Evolutionary conservation across 1,140 invertebrate genomes (phyloP).

Genomic region (Drosophila kepulauana): DNA sequence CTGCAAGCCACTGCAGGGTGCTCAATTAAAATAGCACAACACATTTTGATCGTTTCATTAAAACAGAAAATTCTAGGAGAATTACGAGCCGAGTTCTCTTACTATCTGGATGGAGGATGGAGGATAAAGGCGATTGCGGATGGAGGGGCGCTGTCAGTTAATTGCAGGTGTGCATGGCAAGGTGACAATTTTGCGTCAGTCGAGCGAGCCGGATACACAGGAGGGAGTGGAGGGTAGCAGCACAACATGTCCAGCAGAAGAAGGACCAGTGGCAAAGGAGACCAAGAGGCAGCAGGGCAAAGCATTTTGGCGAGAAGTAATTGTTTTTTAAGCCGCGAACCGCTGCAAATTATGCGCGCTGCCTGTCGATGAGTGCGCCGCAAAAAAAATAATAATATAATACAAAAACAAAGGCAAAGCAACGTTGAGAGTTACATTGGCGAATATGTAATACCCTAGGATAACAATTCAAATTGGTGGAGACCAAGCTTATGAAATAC

Average conservation of each 20-base stretch:
- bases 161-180: slow-evolving; percentile 81
- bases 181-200: slow-evolving; percentile 81
- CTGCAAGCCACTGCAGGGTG: slow-evolving; percentile 48
- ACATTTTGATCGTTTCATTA: slow-evolving; percentile 77
- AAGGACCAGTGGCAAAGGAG: neutral
- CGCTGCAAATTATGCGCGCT: slow-evolving; percentile 58
- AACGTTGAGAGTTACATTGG: neutral
- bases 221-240: slow-evolving; percentile 32
- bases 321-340: slow-evolving; percentile 63
- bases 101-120: neutral
- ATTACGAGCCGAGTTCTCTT: slow-evolving; percentile 3
- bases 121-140: neutral
- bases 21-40: slow-evolving; percentile 69
- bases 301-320: slow-evolving; percentile 63
- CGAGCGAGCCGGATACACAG: slow-evolving; percentile 60
- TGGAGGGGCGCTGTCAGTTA: slow-evolving; percentile 51
- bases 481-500: no score
- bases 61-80: slow-evolving; percentile 34
- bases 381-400: slow-evolving; percentile 35
- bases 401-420: slow-evolving; percentile 35
- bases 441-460: slow-evolving; percentile 14
- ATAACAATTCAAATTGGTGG: neutral
- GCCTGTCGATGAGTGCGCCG: slow-evolving; percentile 58
- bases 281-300: neutral
- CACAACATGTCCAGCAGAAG: slow-evolving; percentile 15